phyloP scores from a whole-genome alignment of 2,888 invertebrate genomes.

The Synanthedon tipuliformis region DNA sequence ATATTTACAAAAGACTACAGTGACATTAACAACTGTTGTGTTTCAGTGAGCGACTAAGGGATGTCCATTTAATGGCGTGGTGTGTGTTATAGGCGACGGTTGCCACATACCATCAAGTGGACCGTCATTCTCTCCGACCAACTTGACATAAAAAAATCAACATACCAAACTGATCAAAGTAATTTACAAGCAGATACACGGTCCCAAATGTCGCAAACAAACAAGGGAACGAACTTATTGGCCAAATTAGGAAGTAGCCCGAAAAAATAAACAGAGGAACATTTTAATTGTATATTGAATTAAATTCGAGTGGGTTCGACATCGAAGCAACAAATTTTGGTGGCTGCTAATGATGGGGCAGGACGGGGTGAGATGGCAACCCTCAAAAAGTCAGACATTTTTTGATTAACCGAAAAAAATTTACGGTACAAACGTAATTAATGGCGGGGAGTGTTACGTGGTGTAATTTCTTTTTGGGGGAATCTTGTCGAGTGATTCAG shows the following conservation, averaged over 20 bases:
- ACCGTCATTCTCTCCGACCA: no score
- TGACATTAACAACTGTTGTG: no score
- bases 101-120: no score
- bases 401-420: slow-evolving; percentile 52
- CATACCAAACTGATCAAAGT: background rate
- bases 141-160: no score
- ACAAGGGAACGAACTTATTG: slow-evolving; percentile 28
- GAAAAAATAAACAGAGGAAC: slow-evolving; percentile 50
- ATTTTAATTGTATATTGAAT: slow-evolving; percentile 65
- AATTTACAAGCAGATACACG: background rate
- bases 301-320: slow-evolving; percentile 54
- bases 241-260: slow-evolving; percentile 38
- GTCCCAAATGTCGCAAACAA: slow-evolving; percentile 23
- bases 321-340: slow-evolving; percentile 33
- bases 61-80: no score
- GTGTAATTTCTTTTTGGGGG: slow-evolving; percentile 15
- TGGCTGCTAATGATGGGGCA: slow-evolving; percentile 40
- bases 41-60: no score
- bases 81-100: no score
- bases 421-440: slow-evolving; percentile 43
- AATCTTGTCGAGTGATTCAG: slow-evolving; percentile 21
- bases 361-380: slow-evolving; percentile 16
- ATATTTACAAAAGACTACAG: no score
- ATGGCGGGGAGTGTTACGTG: slow-evolving; percentile 32
- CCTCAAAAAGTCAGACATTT: slow-evolving; percentile 39